phyloP scores from a whole-genome alignment of 2,888 invertebrate genomes.

The Petrolisthes manimaculis region DNA sequence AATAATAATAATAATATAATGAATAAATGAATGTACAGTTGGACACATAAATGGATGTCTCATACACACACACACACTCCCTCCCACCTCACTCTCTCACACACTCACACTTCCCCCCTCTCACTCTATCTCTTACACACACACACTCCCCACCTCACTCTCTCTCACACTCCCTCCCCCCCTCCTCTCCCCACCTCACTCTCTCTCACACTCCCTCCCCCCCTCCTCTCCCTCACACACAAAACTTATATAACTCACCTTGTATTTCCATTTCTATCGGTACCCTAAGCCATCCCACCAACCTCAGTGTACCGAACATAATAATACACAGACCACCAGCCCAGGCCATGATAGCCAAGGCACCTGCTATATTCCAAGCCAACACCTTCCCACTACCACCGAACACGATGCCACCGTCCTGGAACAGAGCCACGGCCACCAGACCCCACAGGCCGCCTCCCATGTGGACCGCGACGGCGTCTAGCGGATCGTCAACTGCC shows the following conservation, averaged over 20 bases:
- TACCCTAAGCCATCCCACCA: constrained; percentile 68
- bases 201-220: background rate
- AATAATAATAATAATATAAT: no score
- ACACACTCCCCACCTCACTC: background rate
- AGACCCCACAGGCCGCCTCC: constrained; percentile 71
- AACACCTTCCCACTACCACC: constrained; percentile 68
- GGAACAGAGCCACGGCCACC: constrained; percentile 60
- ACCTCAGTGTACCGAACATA: constrained; percentile 71
- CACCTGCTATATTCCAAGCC: constrained; percentile 71
- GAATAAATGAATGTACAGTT: no score
- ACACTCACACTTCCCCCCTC: no score
- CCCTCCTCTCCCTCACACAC: background rate
- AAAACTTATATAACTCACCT: constrained; percentile 66
- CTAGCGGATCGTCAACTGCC: constrained; percentile 73
- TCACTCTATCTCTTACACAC: no score
- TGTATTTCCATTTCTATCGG: constrained; percentile 68
- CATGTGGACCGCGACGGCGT: constrained; percentile 73
- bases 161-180: no score
- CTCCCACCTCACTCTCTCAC: no score
- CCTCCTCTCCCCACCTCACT: background rate
- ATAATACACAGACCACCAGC: constrained; percentile 69
- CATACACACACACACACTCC: no score
- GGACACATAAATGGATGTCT: no score
- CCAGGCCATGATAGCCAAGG: constrained; percentile 71
- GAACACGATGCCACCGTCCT: constrained; percentile 60